Evolutionary conservation across 2,888 invertebrate genomes (phyloP), one percentile per base, ranked within the genome.

Genomic region (Caenorhabditis sulstoni): DNA sequence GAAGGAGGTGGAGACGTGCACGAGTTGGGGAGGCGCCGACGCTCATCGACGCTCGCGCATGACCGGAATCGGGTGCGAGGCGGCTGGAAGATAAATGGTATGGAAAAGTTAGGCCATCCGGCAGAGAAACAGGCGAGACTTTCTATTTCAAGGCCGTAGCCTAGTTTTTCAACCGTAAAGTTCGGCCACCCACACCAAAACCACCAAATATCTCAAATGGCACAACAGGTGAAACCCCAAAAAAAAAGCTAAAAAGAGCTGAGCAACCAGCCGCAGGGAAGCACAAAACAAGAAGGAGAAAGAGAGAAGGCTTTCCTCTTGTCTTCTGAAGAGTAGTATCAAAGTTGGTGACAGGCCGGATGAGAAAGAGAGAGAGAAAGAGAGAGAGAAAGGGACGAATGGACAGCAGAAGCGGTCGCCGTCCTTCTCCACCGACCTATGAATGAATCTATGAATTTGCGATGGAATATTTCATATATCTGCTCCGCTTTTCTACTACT

Each of bases 381-480:
- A 49, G 37, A 67, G 74, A 64, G 58, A 39, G 49, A 35, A 16
- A 22, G 55, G 62, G 64, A 77, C 47, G 50, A 65, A 59, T 49
- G 62, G 58, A 58, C 50, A 35, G 68, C 52, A 37, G 57, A 57
- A 57, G 55, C 57, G 57, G 66, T 57, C 47, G 47, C 16, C 47
- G 47, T 16, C 70, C 55, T 57, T 18, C 18, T 18, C 47, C 18
- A 55, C 70, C 29, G 62, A 65, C 45, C 57, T 59, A 77, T 77
- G 77, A 71, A 78, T 71, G 70, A 76, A 76, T 77, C 77, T 70
- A 77, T 77, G 77, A 77, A 77, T 77, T 70, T 77, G 35, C 64
- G 65, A 77, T 77, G 52, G 70, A 77, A 77, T 77, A 77, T 66
- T 77, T 71, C 77, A 77, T 71, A 68, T 68, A 53, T 11, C 12